Base-by-base conservation (phyloP, 2,797 vertebrate species). In the Miichthys miiuy region DNA sequence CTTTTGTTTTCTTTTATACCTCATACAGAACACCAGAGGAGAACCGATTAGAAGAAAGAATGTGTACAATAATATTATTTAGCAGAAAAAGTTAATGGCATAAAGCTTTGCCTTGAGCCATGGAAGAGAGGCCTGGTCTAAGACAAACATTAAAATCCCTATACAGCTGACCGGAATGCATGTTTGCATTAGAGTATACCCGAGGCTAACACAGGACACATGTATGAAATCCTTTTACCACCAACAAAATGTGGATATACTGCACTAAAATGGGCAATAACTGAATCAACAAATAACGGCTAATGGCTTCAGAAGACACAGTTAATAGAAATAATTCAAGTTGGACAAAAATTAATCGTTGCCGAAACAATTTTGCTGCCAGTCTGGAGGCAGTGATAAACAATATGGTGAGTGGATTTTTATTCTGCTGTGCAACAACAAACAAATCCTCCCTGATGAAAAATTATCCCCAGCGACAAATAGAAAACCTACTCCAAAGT, bases 11-110 rank as follows among this genome's bases (percentile, higher is more conserved):
- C 9, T 48, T 68, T 61, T 47, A 5, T 44, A 73, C 20, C n/a
- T 65, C 30, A 21, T 2, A 46, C 21, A 13, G 10, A 54, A 60
- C 51, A 55, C 23, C 8, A 3, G 34, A 18, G 5, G 30, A 21
- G 1, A 4, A 46, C 17, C 38, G 61, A 62, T 0, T 34, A 25
- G 63, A 42, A 62, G 41, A 69, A 72, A 58, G 48, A 60, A 57
- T 47, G 62, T 30, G 21, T 38, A 18, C 12, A 80, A 79, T 66
- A 78, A 85, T 80, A 79, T 83, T 77, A 68, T 68, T 70, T 52
- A 67, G 51, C 61, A 68, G 68, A 20, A 6, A 48, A 74, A 64
- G 21, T 70, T 47, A 51, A 74, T n/a, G 25, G 55, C 72, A 51
- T 38, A 48, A 86, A 77, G 34, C 57, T 75, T 64, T 18, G 57